phyloP scores from a whole-genome alignment of 2,113 vertebrate genomes.

The Oncorhynchus kisutch region DNA sequence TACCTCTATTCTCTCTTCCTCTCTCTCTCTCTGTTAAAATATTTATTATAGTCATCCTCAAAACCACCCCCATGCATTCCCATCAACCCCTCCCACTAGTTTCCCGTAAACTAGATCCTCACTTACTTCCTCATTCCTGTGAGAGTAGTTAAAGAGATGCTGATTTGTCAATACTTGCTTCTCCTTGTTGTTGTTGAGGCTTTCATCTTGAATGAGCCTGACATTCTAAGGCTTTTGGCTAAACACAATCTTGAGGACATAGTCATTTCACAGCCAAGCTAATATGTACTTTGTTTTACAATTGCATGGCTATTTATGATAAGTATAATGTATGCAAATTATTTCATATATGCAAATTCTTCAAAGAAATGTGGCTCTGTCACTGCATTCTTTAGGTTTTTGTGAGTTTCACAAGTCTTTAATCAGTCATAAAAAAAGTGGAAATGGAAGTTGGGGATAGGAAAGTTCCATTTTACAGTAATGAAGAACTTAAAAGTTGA shows the following conservation, averaged over 20 bases:
- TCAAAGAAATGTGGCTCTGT: too few species aligned
- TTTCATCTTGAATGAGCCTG: not conserved
- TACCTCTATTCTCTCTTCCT: too few species aligned
- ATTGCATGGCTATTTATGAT: not conserved
- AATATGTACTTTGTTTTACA: not conserved
- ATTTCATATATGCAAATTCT: too few species aligned
- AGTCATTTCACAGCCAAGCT: not conserved
- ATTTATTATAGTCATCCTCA: constrained; percentile 12
- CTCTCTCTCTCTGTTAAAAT: too few species aligned
- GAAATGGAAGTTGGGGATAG: constrained; percentile 54
- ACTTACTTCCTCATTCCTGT: constrained; percentile 71
- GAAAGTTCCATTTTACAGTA: constrained; percentile 38
- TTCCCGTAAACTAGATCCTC: constrained; percentile 70
- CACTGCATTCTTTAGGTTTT: too few species aligned
- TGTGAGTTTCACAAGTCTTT: not conserved
- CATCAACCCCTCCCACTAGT: constrained; percentile 31
- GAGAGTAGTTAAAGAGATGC: constrained; percentile 56
- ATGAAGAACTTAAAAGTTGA: constrained; percentile 46
- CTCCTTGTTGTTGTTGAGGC: constrained; percentile 37
- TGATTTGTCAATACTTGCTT: constrained; percentile 61
- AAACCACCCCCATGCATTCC: constrained; percentile 26
- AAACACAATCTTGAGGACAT: not conserved
- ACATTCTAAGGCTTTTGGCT: not conserved
- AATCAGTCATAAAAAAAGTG: constrained; percentile 42
- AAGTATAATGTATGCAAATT: too few species aligned